Evolutionary conservation across 2,888 invertebrate species (phyloP), one percentile per base, ranked within the genome.

Genomic region (Trachelus iudaicus): DNA sequence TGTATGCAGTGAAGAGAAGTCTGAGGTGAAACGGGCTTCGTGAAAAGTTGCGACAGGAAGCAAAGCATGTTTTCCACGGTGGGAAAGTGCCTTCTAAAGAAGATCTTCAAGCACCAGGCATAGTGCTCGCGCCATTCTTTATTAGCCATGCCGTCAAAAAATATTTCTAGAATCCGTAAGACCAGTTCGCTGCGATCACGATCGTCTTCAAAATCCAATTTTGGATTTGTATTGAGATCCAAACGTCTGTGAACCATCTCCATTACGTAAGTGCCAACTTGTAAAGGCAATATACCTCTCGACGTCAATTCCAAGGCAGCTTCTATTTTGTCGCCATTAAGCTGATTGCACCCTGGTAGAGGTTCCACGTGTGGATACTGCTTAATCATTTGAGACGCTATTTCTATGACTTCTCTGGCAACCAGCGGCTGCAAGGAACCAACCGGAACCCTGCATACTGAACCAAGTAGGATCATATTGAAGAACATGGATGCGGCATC

Each of bases 171-270:
- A 0, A 91, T 75, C 4, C 86, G 82, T 3, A 90, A 69, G 31
- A 90, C 83, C 30, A 91, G 75, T 4, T 88, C 80, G 74, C 90
- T 88, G 4, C 87, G 83, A 56, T 89, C 87, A 0, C 82, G 79
- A 69, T 88, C 85, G 0, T 84, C 82, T 37, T 90, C 89, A 35
- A 90, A 91, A 35, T 91, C 90, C 3, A 91, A 79, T 12, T 31
- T 80, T 0, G 85, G 80, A 56, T 90, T 85, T 0, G 83, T 81
- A 30, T 88, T 89, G 31, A 91, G 80, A 77, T 90, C 87, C 6
- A 91, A 73, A 0, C 91, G 87, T 23, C 91, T 84, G 75, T 91
- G 90, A 0, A 91, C 89, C 91, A 89, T 90, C 81, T 91, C 91
- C 37, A 91, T 78, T 2, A 91, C 90, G 73, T 91, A 90, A 1